Evolutionary conservation across 2,888 invertebrate genomes (phyloP).

Genomic region (Tubulanus polymorphus): DNA sequence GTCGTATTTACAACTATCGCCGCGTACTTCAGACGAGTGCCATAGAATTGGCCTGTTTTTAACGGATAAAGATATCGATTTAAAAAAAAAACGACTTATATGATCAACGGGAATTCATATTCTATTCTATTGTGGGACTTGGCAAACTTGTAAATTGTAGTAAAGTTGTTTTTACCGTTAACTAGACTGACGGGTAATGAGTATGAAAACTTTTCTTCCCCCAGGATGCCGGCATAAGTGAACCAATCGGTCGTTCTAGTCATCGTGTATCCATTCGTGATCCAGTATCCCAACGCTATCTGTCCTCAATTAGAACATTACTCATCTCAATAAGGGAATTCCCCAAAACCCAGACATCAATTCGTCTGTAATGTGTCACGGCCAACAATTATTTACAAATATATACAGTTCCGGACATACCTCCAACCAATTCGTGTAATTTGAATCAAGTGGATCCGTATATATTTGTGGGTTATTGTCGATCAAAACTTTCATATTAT

Average conservation of each 20-base stretch:
- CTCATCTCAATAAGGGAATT: too few species aligned
- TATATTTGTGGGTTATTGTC: neutral
- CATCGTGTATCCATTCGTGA: neutral
- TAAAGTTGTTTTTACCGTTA: too few species aligned
- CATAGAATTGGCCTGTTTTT: neutral
- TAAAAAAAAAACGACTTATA: too few species aligned
- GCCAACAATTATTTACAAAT: too few species aligned
- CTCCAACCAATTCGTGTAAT: slow-evolving; percentile 1
- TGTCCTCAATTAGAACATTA: too few species aligned
- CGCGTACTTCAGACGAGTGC: neutral
- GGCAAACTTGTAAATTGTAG: too few species aligned
- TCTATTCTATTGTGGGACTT: too few species aligned
- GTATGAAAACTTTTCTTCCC: neutral
- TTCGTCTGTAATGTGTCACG: too few species aligned
- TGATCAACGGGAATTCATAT: too few species aligned
- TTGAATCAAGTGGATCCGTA: neutral
- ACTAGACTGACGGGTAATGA: too few species aligned
- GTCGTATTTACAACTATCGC: neutral
- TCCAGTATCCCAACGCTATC: neutral
- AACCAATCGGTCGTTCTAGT: neutral
- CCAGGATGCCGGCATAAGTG: neutral
- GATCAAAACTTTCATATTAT: neutral
- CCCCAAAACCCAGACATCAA: too few species aligned
- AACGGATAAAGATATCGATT: neutral
- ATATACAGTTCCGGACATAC: too few species aligned